Evolutionary conservation across 1,140 invertebrate species (phyloP), one percentile per base, ranked within the genome.

Genomic region (Drosophila repleta): DNA sequence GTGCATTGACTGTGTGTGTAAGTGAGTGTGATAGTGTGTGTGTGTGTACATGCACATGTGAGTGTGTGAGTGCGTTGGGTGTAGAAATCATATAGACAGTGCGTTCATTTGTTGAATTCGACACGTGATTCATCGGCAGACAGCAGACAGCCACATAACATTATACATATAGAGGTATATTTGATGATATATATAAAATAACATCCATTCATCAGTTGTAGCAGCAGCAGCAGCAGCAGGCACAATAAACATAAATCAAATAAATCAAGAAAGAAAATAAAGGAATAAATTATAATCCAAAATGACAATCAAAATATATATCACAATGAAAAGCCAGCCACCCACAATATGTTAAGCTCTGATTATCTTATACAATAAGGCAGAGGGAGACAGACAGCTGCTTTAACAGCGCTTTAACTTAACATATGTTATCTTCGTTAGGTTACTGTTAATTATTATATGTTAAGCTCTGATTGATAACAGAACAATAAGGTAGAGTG

Each of bases 181-280:
- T 62, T 39, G 56, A 46, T 43, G 29, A 52, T 37, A 53, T 53
- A 29, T 29, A 43, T 57, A 66, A 66, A 66, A 57, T 58, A 17
- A 58, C 20, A 64, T 63, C 65, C 72, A 70, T 70, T 69, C 58
- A 48, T 68, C 66, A 63, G 66, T 39, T 41, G 63, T 43, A 17
- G 39, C 7, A 11, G 32, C 55, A 57, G 55, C 51, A 65, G 48
- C 60, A 62, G 62, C 65, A 52, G 43, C 63, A 43, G 52, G 45
- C 70, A 68, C 65, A 68, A 73, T 45, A 41, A 68, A 68, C 65
- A 73, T 68, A 68, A 73, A 62, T 68, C 51, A 62, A 61, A 68
- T 56, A 73, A 68, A 72, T 39, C 6, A 46, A 71, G 55, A 60
- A 66, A 51, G 64, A 52, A 55, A 32, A 61, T n/a, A 66, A n/a